Evolutionary conservation across 2,888 invertebrate species (phyloP), one percentile per base, ranked within the genome.

Genomic region (Eilema sororculum): DNA sequence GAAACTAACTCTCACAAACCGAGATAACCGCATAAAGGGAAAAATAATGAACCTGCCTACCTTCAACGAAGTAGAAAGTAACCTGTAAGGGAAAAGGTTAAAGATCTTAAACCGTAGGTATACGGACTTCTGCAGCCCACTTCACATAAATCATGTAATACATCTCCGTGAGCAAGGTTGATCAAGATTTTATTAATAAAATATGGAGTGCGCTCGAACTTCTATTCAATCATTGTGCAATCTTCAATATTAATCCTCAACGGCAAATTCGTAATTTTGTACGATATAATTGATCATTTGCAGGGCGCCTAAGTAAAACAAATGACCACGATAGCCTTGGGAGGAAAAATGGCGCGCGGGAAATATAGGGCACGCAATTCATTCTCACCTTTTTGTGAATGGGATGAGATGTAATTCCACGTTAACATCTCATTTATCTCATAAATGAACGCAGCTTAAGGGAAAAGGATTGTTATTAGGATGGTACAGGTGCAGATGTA

Each of bases 301-400:
- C 13, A 68, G 65, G 61, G 61, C 64, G 56, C 57, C 57, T 68
- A 77, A 81, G 73, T 65, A 78, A 78, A 78, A 80, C 76, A 76
- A 79, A 82, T 76, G 69, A 71, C 69, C 76, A 69, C 74, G 70
- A 76, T 75, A 79, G 72, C 75, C 63, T 65, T 59, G 72, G 65
- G 68, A 58, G 74, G 65, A 78, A 79, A 81, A 77, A 77, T 65
- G 9, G 52, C 63, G 64, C 66, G 64, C 68, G 66, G 63, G 28
- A 61, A 73, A 75, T 76, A 64, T 73, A 73, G 72, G 72, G 33
- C 62, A 59, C 67, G 56, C 61, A 64, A 72, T 79, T 72, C 72
- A 64, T 74, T 58, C 57, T 65, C 63, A 65, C 76, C 65, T 78
- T 78, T 77, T 80, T 73, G 67, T 76, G 65, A 65, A 68, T 28